Conservation (phyloP, 2,888 invertebrate species). For the Sabellastarte sp. region DNA sequence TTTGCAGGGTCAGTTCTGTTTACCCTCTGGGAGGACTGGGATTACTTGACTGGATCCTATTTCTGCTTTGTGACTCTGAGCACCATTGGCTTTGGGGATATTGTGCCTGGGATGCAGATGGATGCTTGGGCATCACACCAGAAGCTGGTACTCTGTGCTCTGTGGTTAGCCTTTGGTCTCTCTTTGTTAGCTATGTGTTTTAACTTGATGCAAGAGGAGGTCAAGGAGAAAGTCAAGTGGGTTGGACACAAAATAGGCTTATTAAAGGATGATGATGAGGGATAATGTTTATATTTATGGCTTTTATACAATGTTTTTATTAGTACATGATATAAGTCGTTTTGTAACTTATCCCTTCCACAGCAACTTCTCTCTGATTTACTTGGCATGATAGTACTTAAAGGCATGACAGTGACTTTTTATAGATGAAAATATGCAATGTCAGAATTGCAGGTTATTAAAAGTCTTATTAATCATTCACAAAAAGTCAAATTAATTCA, state of each 20-base stretch:
- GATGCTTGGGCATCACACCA: conserved; percentile 48
- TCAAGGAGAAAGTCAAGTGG: conserved; percentile 52
- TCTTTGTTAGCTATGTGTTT: conserved; percentile 61
- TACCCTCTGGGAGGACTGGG: conserved; percentile 90
- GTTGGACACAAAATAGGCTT: conserved; percentile 53
- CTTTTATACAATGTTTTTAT: not conserved
- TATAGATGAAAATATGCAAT: too few relatives aligned
- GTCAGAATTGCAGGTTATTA: too few relatives aligned
- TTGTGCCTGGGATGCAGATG: conserved; percentile 54
- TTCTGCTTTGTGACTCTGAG: conserved; percentile 61
- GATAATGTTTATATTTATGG: not conserved
- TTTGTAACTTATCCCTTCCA: too few relatives aligned
- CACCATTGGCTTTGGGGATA: conserved; percentile 61
- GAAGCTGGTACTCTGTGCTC: conserved; percentile 47
- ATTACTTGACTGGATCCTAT: conserved; percentile 76
- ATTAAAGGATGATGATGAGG: conserved; percentile 30
- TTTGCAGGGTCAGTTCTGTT: conserved; percentile 89
- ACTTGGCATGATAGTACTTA: too few relatives aligned
- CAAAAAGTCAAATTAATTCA: too few relatives aligned
- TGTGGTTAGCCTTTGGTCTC: conserved; percentile 59
- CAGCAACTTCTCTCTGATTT: too few relatives aligned
- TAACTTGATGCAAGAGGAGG: conserved; percentile 60
- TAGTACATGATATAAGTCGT: too few relatives aligned
- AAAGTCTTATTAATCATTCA: too few relatives aligned
- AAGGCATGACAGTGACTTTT: too few relatives aligned